phyloP scores from a whole-genome alignment of 2,797 vertebrate species.

The Hylomyscus alleni region DNA sequence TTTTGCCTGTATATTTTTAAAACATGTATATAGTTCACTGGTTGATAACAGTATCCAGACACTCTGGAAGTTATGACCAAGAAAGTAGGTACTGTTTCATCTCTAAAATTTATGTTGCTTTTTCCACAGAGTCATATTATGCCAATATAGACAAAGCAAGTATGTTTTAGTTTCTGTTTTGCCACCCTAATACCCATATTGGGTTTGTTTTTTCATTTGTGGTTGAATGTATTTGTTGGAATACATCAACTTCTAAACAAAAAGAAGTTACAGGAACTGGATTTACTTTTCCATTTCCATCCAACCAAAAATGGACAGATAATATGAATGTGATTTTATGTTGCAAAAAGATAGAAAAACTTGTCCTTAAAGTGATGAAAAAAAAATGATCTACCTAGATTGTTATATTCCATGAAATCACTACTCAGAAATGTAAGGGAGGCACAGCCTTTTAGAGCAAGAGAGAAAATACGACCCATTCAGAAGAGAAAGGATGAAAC shows the following conservation, averaged over 20 bases:
- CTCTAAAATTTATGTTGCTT: background rate
- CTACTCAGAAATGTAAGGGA: background rate
- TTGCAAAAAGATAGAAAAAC: background rate
- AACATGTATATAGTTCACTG: background rate
- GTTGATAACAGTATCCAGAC: background rate
- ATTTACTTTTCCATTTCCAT: conserved; percentile 49
- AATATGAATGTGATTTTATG: background rate
- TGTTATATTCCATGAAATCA: conserved; percentile 49
- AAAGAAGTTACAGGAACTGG: conserved; percentile 1
- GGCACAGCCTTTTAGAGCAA: background rate
- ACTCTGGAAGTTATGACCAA: background rate
- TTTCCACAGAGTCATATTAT: background rate
- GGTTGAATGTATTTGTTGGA: conserved; percentile 52
- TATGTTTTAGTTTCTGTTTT: conserved; percentile 23
- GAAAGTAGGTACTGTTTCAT: background rate
- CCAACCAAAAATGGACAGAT: background rate
- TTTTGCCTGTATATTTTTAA: background rate
- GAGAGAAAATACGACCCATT: background rate
- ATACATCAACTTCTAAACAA: conserved; percentile 20
- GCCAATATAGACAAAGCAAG: background rate
- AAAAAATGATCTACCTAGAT: background rate
- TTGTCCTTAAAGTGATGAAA: background rate
- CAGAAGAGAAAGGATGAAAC: background rate
- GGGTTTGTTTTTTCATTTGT: conserved; percentile 61
- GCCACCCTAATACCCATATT: background rate